Conservation (phyloP, 2,888 invertebrate species). For the Stenurella melanura region DNA sequence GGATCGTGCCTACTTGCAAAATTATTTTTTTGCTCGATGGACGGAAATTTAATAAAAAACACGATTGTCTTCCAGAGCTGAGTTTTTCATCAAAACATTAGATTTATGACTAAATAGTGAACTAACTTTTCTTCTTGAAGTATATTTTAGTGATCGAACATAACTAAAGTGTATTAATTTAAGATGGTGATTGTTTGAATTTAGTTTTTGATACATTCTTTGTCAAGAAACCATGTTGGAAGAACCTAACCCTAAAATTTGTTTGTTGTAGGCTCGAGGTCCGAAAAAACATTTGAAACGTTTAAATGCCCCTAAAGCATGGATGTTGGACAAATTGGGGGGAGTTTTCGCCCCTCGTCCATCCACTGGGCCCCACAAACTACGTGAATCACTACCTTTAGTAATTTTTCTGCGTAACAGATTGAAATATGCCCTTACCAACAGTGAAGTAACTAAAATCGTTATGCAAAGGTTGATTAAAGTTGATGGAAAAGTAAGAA, state of each 20-base stretch:
- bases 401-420: slow-evolving; percentile 98
- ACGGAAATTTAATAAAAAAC: slow-evolving; percentile 11
- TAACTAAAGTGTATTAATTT: not conserved
- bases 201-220: slow-evolving; percentile 8
- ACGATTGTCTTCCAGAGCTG: not conserved
- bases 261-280: slow-evolving; percentile 88
- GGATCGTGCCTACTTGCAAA: not conserved
- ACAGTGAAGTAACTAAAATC: slow-evolving; percentile 97
- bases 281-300: slow-evolving; percentile 99
- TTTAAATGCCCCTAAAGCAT: slow-evolving; percentile 98
- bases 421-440: slow-evolving; percentile 97
- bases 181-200: slow-evolving; percentile 17
- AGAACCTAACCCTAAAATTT: slow-evolving; percentile 39
- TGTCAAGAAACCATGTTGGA: slow-evolving; percentile 21
- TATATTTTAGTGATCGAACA: not conserved
- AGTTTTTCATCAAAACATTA: slow-evolving; percentile 23
- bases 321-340: slow-evolving; percentile 99
- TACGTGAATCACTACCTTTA: slow-evolving; percentile 96
- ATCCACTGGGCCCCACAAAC: slow-evolving; percentile 97
- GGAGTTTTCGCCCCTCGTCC: slow-evolving; percentile 99
- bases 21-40: slow-evolving; percentile 13
- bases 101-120: not conserved
- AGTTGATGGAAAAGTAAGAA: slow-evolving; percentile 98
- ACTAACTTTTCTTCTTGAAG: not conserved
- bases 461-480: slow-evolving; percentile 98